phyloP scores from a whole-genome alignment of 1,140 invertebrate species.

The Habropoda laboriosa region DNA sequence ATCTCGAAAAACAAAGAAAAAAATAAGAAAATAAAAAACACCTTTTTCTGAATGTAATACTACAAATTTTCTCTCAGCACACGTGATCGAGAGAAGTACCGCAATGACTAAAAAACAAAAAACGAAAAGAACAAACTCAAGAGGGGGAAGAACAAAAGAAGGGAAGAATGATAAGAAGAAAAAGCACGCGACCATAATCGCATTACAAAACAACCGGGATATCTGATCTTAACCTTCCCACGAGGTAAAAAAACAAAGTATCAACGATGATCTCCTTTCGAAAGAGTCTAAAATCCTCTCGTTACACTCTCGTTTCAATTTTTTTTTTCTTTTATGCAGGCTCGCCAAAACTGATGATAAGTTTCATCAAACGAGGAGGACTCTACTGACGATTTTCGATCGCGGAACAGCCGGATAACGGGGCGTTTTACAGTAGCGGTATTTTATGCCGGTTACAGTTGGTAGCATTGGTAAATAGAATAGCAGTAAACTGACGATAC shows the following conservation, averaged over 20 bases:
- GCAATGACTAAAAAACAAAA: neutral
- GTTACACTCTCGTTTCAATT: neutral
- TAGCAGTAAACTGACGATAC: constrained; percentile 53
- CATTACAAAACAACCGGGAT: neutral
- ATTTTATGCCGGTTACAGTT: constrained; percentile 35
- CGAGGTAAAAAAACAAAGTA: constrained; percentile 2
- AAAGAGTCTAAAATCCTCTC: constrained; percentile 32
- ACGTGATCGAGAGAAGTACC: neutral
- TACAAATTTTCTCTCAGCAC: constrained; percentile 27
- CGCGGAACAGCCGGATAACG: constrained; percentile 33
- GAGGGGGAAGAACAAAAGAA: too few species aligned
- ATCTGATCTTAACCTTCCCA: neutral
- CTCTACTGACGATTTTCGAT: constrained; percentile 5
- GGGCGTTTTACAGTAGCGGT: constrained; percentile 44
- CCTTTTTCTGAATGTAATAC: too few species aligned
- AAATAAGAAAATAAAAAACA: too few species aligned
- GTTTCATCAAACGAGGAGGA: too few species aligned
- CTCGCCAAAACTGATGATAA: constrained; percentile 1
- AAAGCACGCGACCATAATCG: neutral
- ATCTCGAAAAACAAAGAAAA: neutral
- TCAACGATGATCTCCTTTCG: constrained; percentile 22
- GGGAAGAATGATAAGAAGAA: neutral
- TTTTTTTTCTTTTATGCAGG: too few species aligned
- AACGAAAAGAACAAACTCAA: too few species aligned
- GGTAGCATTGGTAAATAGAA: constrained; percentile 50